Evolutionary conservation across 2,797 vertebrate genomes (phyloP).

Genomic region (Intellagama lesueurii): DNA sequence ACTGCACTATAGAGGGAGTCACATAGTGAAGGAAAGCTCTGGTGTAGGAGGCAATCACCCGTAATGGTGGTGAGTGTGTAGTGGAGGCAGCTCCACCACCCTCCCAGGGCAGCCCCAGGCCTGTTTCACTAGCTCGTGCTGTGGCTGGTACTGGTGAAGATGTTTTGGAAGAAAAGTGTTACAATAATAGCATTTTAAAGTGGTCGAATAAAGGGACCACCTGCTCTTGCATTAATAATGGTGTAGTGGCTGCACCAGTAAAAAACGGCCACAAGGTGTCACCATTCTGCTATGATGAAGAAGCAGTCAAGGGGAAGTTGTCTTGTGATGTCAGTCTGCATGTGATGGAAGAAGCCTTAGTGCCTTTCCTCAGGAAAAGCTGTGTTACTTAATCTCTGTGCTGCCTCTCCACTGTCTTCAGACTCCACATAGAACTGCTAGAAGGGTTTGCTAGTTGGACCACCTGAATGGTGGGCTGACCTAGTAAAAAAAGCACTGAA

Average conservation of each 20-base stretch:
- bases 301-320: neutral
- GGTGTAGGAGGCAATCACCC: no score
- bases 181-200: no score
- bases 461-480: neutral
- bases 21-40: no score
- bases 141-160: no score
- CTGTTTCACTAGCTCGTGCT: no score
- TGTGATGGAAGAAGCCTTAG: neutral
- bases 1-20: no score
- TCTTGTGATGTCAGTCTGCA: neutral
- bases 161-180: neutral
- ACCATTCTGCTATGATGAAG: neutral
- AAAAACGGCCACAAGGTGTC: constrained; percentile 16
- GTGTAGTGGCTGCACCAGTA: neutral
- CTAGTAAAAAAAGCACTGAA: neutral
- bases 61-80: no score
- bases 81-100: no score
- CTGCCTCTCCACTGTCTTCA: no score
- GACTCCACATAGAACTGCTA: neutral
- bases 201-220: no score
- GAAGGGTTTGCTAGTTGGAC: neutral
- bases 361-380: neutral
- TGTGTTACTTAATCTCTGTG: neutral
- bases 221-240: no score
- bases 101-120: no score